Evolutionary conservation across 2,888 invertebrate species (phyloP).

Genomic region (Sinotaia quadrata): DNA sequence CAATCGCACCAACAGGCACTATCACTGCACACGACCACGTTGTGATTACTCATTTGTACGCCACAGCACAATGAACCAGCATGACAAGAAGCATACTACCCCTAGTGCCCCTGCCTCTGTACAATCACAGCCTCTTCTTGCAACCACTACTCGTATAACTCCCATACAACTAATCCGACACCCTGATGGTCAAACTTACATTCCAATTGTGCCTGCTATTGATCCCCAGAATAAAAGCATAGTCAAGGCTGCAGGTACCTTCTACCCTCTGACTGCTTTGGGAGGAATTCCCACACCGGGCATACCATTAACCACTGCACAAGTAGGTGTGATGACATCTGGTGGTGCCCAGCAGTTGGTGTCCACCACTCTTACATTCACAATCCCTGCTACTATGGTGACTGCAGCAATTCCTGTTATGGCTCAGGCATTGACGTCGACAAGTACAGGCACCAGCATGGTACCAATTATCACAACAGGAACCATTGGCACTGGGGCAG

Average conservation of each 20-base stretch:
- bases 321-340: background rate
- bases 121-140: conserved; percentile 27
- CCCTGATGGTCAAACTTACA: conserved; percentile 28
- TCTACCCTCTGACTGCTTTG: conserved; percentile 88
- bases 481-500: conserved; percentile 16
- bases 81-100: conserved; percentile 79
- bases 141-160: conserved; percentile 27
- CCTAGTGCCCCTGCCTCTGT: conserved; percentile 22
- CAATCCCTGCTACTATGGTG: conserved; percentile 28
- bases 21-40: conserved; percentile 81
- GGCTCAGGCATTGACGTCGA: conserved; percentile 13
- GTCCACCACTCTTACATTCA: conserved; percentile 22
- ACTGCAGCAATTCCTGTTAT: conserved; percentile 29
- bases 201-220: conserved; percentile 35
- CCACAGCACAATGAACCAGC: conserved; percentile 82
- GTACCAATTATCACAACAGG: conserved; percentile 16
- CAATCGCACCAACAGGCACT: conserved; percentile 82
- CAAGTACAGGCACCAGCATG: conserved; percentile 19
- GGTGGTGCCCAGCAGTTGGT: background rate
- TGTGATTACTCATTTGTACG: conserved; percentile 84
- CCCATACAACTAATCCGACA: conserved; percentile 23
- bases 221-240: conserved; percentile 72
- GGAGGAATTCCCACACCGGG: conserved; percentile 71
- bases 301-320: conserved; percentile 2
- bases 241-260: conserved; percentile 93